A percentile compares a stretch with the other conserved stretches of the same genome.
Evolutionary conservation across 2,113 vertebrate genomes (phyloP).

Genomic region (Brachyhypopomus gauderio): DNA sequence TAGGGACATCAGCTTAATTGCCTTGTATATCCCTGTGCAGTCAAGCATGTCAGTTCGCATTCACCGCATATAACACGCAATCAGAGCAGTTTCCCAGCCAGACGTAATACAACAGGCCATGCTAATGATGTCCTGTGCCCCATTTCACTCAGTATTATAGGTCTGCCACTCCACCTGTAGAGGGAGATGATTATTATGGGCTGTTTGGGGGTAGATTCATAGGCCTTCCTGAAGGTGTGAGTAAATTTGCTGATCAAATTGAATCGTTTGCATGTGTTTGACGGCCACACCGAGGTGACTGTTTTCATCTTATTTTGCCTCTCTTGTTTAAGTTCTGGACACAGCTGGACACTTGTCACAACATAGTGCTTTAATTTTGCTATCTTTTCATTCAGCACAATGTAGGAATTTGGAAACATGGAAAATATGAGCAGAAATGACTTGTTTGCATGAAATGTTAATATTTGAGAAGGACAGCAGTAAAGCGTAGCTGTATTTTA

Average conservation of each 20-base stretch:
- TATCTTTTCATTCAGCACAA: no score
- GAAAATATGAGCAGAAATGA: not conserved
- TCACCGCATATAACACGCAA: slow-evolving; percentile 57
- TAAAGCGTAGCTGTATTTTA: not conserved
- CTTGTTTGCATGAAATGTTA: not conserved
- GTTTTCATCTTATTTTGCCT: no score
- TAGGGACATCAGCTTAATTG: slow-evolving; percentile 58
- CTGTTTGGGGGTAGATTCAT: slow-evolving; percentile 11
- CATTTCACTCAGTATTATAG: slow-evolving; percentile 35
- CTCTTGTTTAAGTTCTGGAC: no score
- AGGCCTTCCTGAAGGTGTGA: slow-evolving; percentile 3
- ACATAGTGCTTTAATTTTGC: no score
- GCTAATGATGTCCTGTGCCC: slow-evolving; percentile 49
- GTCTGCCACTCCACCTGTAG: not conserved
- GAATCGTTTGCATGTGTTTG: not conserved
- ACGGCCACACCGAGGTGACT: no score
- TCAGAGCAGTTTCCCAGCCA: slow-evolving; percentile 47
- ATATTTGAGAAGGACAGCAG: not conserved
- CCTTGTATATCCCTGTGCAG: slow-evolving; percentile 58
- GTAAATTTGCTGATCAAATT: slow-evolving; percentile 10
- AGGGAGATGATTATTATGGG: slow-evolving; percentile 13
- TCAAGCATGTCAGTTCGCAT: slow-evolving; percentile 58
- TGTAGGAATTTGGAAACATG: not conserved
- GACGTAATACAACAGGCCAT: slow-evolving; percentile 41
- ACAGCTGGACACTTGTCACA: no score